Conservation (phyloP, 1,140 invertebrate species). For the Heliothis virescens region DNA sequence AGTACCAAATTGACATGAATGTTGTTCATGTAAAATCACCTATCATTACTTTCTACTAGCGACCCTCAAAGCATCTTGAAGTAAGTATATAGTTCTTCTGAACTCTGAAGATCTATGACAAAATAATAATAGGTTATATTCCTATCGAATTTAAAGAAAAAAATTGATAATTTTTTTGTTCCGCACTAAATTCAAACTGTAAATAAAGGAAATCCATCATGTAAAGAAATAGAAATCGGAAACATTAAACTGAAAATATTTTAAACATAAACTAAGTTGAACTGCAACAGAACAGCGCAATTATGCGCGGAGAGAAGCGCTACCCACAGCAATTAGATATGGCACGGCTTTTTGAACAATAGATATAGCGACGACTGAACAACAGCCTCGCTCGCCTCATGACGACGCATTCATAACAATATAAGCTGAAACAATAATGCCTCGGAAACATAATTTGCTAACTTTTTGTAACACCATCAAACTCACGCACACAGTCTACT, state of each 20-base stretch:
- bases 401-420: constrained; percentile 42
- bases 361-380: constrained; percentile 41
- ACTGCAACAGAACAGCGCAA: constrained; percentile 52
- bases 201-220: no score
- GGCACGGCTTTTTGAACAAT: constrained; percentile 54
- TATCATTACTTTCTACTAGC: no score
- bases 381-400: constrained; percentile 25
- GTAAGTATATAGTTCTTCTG: no score
- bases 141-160: no score
- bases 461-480: constrained; percentile 29
- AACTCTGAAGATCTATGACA: no score
- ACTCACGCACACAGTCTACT: not conserved
- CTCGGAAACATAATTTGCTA: constrained; percentile 15
- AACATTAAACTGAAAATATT: constrained; percentile 33
- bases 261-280: constrained; percentile 38
- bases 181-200: no score
- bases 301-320: constrained; percentile 48
- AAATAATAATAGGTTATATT: no score
- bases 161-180: no score
- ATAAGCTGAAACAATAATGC: constrained; percentile 45
- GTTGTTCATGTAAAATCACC: no score
- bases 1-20: no score
- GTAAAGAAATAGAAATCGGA: constrained; percentile 7
- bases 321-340: constrained; percentile 58
- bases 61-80: no score